Evolutionary conservation across 2,113 vertebrate species (phyloP), one percentile per base, ranked within the genome.

Genomic region (Tricholaema leucomelas): DNA sequence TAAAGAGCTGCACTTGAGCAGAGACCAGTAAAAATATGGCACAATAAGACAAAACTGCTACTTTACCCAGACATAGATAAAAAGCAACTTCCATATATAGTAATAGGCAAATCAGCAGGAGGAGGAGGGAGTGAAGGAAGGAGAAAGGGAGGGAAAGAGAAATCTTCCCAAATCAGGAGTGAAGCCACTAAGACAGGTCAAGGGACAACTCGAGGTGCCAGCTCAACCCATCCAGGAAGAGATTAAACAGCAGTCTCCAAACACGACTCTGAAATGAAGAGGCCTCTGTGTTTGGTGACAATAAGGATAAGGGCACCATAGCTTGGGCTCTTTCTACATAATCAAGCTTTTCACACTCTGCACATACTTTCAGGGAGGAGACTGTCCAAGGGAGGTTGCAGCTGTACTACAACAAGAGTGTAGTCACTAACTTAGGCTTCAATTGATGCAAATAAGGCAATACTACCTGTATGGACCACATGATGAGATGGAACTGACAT

Each of bases 361-460:
- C 17, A 1, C 13, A 13, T 4, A 36, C 64, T 55, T 60, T 69
- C 60, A 81, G 63, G 40, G n/a, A 33, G 3, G 8, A 66, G 69
- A 52, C 11, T 35, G 48, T 6, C 33, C 3, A 0, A 24, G 25
- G 23, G 44, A 48, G 55, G 31, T 1, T 65, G 44, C 66, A 66
- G 63, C 55, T 25, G 12, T 25, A 60, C 65, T 14, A 31, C 1
- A 2, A 55, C 8, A 18, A 79, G 24, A 83, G 25, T 4, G 2
- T 38, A 81, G 54, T 4, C 0, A 1, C 66, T 73, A n/a, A 48
- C 55, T 73, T 10, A 56, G 63, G 35, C n/a, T 92, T 70, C 77
- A 78, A 63, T 28, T 0, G 0, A 54, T 13, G 14, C 1, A 0
- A 44, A 38, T 3, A 8, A 85, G 61, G 48, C 23, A 25, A 44